phyloP scores from a whole-genome alignment of 2,888 invertebrate species.

The Ryuthela nishihirai region DNA sequence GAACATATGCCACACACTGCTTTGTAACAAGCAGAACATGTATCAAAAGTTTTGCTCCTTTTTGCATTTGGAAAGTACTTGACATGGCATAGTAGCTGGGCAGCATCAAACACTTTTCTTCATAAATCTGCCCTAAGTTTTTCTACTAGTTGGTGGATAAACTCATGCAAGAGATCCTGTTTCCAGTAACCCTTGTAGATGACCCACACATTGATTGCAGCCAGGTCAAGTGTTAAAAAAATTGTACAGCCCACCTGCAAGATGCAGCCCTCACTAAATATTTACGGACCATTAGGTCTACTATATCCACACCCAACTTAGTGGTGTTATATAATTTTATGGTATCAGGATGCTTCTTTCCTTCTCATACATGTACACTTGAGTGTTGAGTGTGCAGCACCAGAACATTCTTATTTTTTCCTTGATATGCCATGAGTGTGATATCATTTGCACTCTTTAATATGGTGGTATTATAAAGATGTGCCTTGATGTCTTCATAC shows the following conservation, averaged over 20 bases:
- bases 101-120: no score
- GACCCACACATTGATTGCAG: constrained; percentile 1
- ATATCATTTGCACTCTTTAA: background rate
- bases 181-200: no score
- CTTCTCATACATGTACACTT: background rate
- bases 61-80: no score
- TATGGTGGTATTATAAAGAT: background rate
- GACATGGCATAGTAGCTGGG: no score
- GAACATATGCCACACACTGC: no score
- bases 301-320: constrained; percentile 1
- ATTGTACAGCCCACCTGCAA: background rate
- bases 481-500: background rate
- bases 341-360: no score
- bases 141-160: no score
- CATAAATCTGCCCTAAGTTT: no score
- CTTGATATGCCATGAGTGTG: background rate
- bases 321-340: background rate
- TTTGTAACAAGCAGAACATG: no score
- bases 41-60: no score
- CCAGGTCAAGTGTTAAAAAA: constrained; percentile 1
- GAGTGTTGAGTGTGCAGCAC: background rate
- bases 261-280: background rate
- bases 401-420: background rate
- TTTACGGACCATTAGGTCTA: background rate
- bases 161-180: no score